phyloP scores from a whole-genome alignment of 2,888 invertebrate genomes.

The Polyploca ridens region DNA sequence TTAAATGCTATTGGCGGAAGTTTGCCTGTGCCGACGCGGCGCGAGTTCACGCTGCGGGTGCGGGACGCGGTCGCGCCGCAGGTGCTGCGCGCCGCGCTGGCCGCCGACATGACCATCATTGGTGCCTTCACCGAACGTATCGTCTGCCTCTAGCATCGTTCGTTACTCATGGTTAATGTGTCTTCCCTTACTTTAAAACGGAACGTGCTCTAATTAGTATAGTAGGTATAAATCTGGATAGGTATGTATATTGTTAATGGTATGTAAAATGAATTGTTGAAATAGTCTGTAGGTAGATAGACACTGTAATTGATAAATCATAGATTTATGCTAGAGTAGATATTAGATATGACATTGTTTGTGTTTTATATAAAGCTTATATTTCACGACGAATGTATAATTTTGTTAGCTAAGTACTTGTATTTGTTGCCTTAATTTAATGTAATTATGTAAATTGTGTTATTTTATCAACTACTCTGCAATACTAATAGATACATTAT shows the following conservation, averaged over 20 bases:
- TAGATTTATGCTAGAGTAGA: conserved; percentile 8
- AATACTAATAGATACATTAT: conserved; percentile 15
- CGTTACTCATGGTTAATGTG: neutral
- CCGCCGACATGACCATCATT: conserved; percentile 69
- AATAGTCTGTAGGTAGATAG: conserved; percentile 31
- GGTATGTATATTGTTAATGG: conserved; percentile 19
- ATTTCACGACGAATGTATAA: neutral
- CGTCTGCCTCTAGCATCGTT: conserved; percentile 68
- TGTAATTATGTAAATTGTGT: conserved; percentile 6
- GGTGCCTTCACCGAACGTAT: conserved; percentile 77
- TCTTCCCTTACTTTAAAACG: conserved; percentile 12
- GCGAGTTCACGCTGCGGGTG: conserved; percentile 74
- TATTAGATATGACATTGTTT: neutral
- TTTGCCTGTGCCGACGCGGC: conserved; percentile 61
- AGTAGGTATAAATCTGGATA: conserved; percentile 8
- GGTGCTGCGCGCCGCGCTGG: conserved; percentile 72
- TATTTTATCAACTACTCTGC: neutral
- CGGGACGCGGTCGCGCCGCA: conserved; percentile 67
- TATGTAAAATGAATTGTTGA: conserved; percentile 39
- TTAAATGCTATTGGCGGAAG: conserved; percentile 62
- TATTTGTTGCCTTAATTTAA: neutral
- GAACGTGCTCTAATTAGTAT: conserved; percentile 11
- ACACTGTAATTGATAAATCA: conserved; percentile 13
- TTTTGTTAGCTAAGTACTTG: neutral
- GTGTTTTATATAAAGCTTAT: neutral